Percentiles rank a stretch among this genome's conserved stretches.
These are phyloP conservation scores for Sebastes hubbsi DNA, from an alignment of 2,797 vertebrate genomes.

Conservation along the genomic window DNA sequence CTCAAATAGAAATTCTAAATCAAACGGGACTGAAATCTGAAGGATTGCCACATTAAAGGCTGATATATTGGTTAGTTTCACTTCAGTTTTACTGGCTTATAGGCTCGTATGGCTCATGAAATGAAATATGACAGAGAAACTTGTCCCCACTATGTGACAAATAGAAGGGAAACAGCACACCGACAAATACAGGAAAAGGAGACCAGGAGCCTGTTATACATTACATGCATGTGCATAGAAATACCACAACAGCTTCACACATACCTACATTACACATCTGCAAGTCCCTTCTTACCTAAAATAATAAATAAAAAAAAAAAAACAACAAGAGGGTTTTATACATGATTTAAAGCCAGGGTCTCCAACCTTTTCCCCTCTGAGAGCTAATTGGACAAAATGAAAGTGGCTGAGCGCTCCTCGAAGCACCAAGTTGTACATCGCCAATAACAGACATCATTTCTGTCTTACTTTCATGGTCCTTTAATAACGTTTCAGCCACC, in stretches of 20 bases:
- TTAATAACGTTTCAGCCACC: too few species aligned
- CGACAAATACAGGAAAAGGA: not conserved
- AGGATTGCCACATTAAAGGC: not conserved
- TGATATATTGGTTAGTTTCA: not conserved
- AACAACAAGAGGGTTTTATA: not conserved
- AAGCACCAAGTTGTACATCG: too few species aligned
- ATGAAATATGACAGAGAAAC: not conserved
- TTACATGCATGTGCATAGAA: conserved; percentile 68
- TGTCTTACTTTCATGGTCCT: too few species aligned
- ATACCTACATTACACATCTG: not conserved
- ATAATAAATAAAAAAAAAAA: not conserved
- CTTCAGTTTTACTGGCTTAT: not conserved
- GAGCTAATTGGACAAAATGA: too few species aligned
- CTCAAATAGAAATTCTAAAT: too few species aligned
- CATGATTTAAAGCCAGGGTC: too few species aligned
- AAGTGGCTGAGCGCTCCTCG: too few species aligned
- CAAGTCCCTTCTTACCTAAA: not conserved
- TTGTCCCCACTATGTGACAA: not conserved
- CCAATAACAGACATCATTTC: too few species aligned
- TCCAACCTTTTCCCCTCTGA: too few species aligned
- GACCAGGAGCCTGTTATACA: conserved; percentile 21
- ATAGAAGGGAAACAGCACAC: conserved; percentile 9
- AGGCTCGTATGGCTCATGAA: not conserved
- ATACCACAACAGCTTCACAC: conserved; percentile 13
- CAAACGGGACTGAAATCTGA: too few species aligned